Evolutionary conservation across 2,797 vertebrate genomes (phyloP), one percentile per base, ranked within the genome.

Genomic region (Chelonia mydas): DNA sequence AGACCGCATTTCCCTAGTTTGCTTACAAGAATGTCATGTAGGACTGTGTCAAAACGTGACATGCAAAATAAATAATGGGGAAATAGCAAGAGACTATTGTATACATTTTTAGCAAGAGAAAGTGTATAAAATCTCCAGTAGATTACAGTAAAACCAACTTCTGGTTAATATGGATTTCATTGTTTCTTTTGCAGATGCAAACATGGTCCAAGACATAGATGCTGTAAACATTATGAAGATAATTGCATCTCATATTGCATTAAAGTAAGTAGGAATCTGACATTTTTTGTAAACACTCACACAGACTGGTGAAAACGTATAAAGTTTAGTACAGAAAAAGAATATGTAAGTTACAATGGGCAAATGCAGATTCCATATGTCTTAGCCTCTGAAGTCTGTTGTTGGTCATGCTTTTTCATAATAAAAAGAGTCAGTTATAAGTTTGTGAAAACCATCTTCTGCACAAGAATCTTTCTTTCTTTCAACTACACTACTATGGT

Each of bases 221-320:
- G 99, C 98, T 99, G 99, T 98, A 99, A 99, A 98, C 99, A 99
- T 98, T 99, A 99, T 93, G 98, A 99, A 94, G 99, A 99, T 98
- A 99, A 99, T 98, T 99, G 99, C 98, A 99, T 99, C 96, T 99
- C 99, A 80, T 99, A 99, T 95, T 99, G 99, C 97, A 97, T 99
- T 98, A 99, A 99, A 99, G 99, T 99, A 98, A 99, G 99, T 98
- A 97, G 88, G 87, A 85, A 92, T 89, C 86, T 94, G 12, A 23
- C 84, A 74, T 55, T 31, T 57, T 89, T 90, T 87, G 87, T 84
- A 85, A 88, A 93, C 81, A 80, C 37, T 92, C 88, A 61, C 65
- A 88, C 89, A 82, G 59, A 33, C 1, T 5, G 47, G 79, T 87
- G 27, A 83, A 79, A 92, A n/a, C 19, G 41, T 84, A 59, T 28